Evolutionary conservation across 2,888 invertebrate genomes (phyloP).

Genomic region (Athetis lepigone): DNA sequence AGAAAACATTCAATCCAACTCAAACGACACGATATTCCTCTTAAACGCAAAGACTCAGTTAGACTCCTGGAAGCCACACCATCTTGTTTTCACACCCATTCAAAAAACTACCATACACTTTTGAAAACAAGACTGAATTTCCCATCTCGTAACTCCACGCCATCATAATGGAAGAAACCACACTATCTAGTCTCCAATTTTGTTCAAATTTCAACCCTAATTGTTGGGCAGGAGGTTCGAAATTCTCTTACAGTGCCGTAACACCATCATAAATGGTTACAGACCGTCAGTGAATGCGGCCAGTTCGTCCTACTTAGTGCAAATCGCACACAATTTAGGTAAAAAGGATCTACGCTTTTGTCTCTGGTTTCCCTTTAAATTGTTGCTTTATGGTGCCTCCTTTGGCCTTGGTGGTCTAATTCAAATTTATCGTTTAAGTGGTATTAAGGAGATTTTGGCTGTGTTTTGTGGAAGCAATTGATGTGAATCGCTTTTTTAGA

Average conservation of each 20-base stretch:
- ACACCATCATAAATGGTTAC: conserved; percentile 56
- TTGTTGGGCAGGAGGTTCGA: background rate
- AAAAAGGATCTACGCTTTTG: conserved; percentile 57
- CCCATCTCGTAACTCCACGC: background rate
- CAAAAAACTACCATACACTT: conserved; percentile 6
- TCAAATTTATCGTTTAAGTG: conserved; percentile 23
- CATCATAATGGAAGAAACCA: conserved; percentile 11
- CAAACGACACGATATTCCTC: conserved; percentile 59
- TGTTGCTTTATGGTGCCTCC: conserved; percentile 35
- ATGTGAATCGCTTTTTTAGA: too few species aligned
- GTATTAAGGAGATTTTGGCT: background rate
- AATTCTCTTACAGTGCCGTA: background rate
- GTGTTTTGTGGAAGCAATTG: too few species aligned
- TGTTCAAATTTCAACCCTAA: conserved; percentile 16
- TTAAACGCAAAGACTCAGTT: conserved; percentile 57
- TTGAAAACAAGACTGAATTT: conserved; percentile 5
- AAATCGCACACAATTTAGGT: conserved; percentile 64
- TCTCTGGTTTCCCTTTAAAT: conserved; percentile 43
- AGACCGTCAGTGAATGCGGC: conserved; percentile 42
- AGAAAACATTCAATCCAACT: conserved; percentile 51
- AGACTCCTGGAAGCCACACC: conserved; percentile 39
- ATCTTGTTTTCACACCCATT: conserved; percentile 4
- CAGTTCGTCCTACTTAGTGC: conserved; percentile 57
- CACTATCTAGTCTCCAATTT: background rate
- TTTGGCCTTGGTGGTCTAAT: conserved; percentile 27